Evolutionary conservation across 1,140 invertebrate genomes (phyloP), one percentile per base, ranked within the genome.

Genomic region (Sminthurinus signatus): DNA sequence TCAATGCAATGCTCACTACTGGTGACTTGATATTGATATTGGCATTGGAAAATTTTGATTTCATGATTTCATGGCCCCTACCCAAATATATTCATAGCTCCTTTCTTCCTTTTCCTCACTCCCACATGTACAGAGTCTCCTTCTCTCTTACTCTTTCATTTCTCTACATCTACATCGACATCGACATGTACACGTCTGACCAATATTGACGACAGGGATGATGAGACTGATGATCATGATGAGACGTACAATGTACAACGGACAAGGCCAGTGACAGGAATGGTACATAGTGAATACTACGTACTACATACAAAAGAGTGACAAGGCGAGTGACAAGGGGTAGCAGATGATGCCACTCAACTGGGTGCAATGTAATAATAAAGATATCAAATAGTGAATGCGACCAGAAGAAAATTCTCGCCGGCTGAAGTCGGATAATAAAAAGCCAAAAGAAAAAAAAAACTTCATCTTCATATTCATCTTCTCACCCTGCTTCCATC

Each of bases 271-370:
- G n/a, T n/a, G n/a, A n/a, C n/a, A n/a, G n/a, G n/a, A n/a, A n/a
- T n/a, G n/a, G n/a, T n/a, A n/a, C n/a, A n/a, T n/a, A n/a, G n/a
- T n/a, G n/a, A n/a, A n/a, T n/a, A n/a, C 15, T 2, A 42, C 12
- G 12, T 19, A 5, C 32, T 57, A 14, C 55, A 57, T 2, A 21
- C 3, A 2, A 5, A 27, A 19, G n/a, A n/a, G n/a, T n/a, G n/a
- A n/a, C n/a, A 27, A 43, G 42, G n/a, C n/a, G n/a, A n/a, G n/a
- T n/a, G 52, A 46, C 54, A 27, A 4, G 29, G 29, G 25, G 65
- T 60, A 64, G 57, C 66, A 68, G 66, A 68, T n/a, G n/a, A n/a
- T 68, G 66, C 62, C 66, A 60, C 43, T 68, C 61, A 67, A 59
- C 55, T 60, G 44, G 60, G 60, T 62, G 61, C 54, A 63, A 55